Conservation (phyloP, 2,888 invertebrate species). For the Kryphioiulus occultus region DNA sequence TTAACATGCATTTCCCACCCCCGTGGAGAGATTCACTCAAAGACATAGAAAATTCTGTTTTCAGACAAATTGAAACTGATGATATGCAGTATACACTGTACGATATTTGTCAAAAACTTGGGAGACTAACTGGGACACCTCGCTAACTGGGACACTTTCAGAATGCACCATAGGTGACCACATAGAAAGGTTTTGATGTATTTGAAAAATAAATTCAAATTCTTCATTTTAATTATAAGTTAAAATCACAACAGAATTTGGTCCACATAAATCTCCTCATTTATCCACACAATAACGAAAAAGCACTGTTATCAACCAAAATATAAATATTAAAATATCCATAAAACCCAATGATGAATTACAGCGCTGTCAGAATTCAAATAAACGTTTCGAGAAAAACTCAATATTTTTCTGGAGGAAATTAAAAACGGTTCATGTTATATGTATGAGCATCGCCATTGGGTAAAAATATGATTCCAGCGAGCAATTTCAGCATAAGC, state of each 20-base stretch:
- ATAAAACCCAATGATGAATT: background rate
- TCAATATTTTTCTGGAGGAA: background rate
- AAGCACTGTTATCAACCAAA: background rate
- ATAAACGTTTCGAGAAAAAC: background rate
- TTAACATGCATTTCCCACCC: too few species aligned
- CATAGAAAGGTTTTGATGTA: too few species aligned
- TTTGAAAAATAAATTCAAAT: too few species aligned
- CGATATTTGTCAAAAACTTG: too few species aligned
- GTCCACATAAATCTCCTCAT: background rate
- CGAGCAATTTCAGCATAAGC: background rate
- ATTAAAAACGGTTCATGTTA: background rate
- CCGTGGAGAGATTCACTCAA: too few species aligned
- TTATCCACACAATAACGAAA: background rate
- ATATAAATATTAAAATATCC: background rate
- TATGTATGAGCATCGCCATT: background rate
- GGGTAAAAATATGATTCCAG: background rate
- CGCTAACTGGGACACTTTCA: too few species aligned
- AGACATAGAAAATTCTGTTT: too few species aligned
- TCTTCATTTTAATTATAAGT: too few species aligned
- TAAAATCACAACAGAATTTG: background rate
- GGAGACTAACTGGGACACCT: too few species aligned
- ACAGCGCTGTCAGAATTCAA: background rate
- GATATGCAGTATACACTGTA: too few species aligned
- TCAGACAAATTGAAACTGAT: too few species aligned
- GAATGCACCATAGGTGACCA: too few species aligned